Percentiles rank a stretch among this genome's conserved stretches.
phyloP scores from a whole-genome alignment of 2,113 vertebrate species.

The Gasterosteus aculeatus region DNA sequence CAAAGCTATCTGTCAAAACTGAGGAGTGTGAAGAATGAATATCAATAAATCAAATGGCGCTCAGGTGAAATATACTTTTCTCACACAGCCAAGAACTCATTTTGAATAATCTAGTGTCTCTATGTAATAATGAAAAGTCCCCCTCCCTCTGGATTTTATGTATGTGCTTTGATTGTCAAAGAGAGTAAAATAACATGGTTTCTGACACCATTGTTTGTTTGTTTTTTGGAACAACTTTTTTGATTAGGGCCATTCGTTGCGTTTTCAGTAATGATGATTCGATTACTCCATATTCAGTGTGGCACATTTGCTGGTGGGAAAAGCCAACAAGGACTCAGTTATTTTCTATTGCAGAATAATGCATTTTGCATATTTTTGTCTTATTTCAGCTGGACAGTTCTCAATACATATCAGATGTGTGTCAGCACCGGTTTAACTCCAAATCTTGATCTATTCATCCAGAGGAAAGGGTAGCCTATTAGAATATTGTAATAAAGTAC shows the following conservation, averaged over 20 bases:
- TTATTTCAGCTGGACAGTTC: neutral
- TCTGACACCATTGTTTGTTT: neutral
- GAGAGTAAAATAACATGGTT: neutral
- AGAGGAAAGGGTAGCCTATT: neutral
- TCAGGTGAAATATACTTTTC: conserved; percentile 27
- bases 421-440: neutral
- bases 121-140: neutral
- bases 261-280: neutral
- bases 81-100: conserved; percentile 11
- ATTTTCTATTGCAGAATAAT: neutral
- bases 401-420: neutral
- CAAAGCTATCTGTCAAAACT: conserved; percentile 23
- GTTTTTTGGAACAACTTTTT: neutral
- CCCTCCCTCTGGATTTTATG: neutral
- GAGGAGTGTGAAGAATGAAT: conserved; percentile 19
- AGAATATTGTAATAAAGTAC: neutral
- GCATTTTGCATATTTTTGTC: neutral
- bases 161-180: conserved; percentile 12
- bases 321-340: neutral
- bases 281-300: neutral
- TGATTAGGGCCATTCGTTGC: neutral
- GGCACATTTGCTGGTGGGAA: neutral
- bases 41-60: conserved; percentile 30
- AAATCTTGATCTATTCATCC: neutral
- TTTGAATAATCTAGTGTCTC: neutral